A percentile compares a stretch with the other conserved stretches of the same genome.
These are phyloP conservation scores for Lanistes nyassanus DNA, from an alignment of 1,140 invertebrate species.

Conservation along the genomic window DNA sequence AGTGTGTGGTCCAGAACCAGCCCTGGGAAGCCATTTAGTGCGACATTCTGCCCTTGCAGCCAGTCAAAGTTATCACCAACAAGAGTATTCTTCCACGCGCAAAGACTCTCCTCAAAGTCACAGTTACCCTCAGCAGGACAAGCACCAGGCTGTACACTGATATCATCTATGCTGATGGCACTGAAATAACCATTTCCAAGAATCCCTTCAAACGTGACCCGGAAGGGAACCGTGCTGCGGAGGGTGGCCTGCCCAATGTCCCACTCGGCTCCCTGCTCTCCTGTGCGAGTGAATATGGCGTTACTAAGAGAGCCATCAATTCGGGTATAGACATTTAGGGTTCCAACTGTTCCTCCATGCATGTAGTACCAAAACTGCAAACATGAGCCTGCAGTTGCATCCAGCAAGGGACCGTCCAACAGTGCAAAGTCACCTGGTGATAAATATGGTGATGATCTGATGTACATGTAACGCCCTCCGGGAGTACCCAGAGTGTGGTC, in stretches of 20 bases:
- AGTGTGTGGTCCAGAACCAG: conserved; percentile 56
- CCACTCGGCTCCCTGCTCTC: conserved; percentile 51
- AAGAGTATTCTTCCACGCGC: conserved; percentile 53
- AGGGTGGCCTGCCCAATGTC: conserved; percentile 38
- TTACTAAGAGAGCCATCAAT: conserved; percentile 24
- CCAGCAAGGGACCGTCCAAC: conserved; percentile 41
- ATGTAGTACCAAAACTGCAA: conserved; percentile 78
- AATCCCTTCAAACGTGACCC: conserved; percentile 60
- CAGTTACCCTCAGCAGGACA: conserved; percentile 44
- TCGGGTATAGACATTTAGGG: conserved; percentile 49
- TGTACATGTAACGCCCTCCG: conserved; percentile 67
- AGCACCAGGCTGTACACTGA: conserved; percentile 17
- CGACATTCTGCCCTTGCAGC: conserved; percentile 42
- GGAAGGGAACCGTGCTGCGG: conserved; percentile 19
- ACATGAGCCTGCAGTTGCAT: conserved; percentile 48
- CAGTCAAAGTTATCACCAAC: conserved; percentile 58
- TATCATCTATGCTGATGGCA: conserved; percentile 61
- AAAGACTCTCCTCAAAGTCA: conserved; percentile 58
- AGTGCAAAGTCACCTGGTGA: conserved; percentile 48
- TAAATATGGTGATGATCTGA: conserved; percentile 57
- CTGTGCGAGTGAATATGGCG: conserved; percentile 24
- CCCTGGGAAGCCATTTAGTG: conserved; percentile 33
- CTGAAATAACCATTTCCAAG: conserved; percentile 40
- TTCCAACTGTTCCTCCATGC: conserved; percentile 69
- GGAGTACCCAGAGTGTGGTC: conserved; percentile 61